Evolutionary conservation across 2,113 vertebrate genomes (phyloP).

Genomic region (Capreolus pygargus): DNA sequence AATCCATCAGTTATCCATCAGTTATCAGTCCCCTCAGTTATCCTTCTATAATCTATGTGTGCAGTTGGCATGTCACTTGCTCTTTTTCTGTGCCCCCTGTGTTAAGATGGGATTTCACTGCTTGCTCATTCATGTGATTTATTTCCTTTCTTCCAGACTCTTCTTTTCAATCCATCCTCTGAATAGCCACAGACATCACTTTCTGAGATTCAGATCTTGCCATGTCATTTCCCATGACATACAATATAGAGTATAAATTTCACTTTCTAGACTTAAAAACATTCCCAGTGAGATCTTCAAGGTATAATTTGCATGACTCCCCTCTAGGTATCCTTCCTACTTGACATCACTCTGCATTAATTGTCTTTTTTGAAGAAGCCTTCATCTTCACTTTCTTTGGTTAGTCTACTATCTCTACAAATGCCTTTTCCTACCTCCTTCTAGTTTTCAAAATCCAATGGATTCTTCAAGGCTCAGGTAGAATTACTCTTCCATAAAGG

Average conservation of each 20-base stretch:
- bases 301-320: neutral
- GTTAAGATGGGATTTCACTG: rapidly evolving
- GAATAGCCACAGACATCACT: neutral
- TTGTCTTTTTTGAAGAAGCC: neutral
- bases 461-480: neutral
- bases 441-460: neutral
- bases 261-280: neutral
- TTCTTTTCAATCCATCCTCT: neutral
- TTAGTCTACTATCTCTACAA: neutral
- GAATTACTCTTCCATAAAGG: neutral
- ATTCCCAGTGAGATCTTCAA: neutral
- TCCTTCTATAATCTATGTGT: neutral
- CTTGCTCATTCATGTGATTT: neutral
- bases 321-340: neutral
- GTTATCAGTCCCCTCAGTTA: neutral
- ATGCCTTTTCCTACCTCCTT: neutral
- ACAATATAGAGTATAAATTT: neutral
- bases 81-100: neutral
- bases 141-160: neutral
- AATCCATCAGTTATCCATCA: neutral
- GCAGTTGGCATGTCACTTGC: rapidly evolving
- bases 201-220: neutral
- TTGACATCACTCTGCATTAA: neutral
- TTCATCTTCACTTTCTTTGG: neutral
- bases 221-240: neutral